Base-by-base conservation (phyloP, 2,797 vertebrate genomes). In the Eurystomus glaucurus region DNA sequence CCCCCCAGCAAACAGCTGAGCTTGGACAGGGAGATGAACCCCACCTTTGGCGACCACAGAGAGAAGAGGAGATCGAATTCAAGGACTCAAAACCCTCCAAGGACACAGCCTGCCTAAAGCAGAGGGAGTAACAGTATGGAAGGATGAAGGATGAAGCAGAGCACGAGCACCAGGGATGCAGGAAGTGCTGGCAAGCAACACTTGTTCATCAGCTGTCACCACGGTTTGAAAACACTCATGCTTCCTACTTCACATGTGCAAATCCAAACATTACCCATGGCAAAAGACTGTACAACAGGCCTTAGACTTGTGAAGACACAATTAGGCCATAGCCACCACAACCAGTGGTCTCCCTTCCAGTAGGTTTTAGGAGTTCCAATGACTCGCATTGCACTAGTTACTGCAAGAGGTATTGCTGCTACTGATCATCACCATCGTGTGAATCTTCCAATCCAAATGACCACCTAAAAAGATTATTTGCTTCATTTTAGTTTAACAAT, bases 291-390 rank as follows among this genome's bases (percentile, higher is more conserved):
- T 21, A 43, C 43, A 62, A 29, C 18, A 75, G 43, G 23, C 25
- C 55, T 91, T 4, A 25, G 46, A 77, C 2, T 1, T 33, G 8
- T 2, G 8, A 78, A 74, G 39, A 58, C 0, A 0, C 8, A 50
- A 37, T 25, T 15, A 93, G 19, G 33, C 66, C 52, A 37, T 6
- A 71, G 37, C 19, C 48, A 58, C 41, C 41, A 81, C 51, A 43
- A 66, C 29, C 6, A 80, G 61, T 11, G 33, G 13, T n/a, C 50
- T 62, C 46, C 37, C 37, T 71, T 58, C 51, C 50, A n/a, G 2
- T 6, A 17, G 0, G 0, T 37, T 64, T 75, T 52, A 78, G 48
- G 29, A 31, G 31, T 19, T 72, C 57, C 54, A 37, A 22, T 4
- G 28, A 71, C 50, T 35, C 58, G 28, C n/a, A 25, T 2, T 46